These are phyloP conservation scores for Gambusia yucatana DNA, from an alignment of 2,797 vertebrate species.

Conservation along the genomic window DNA sequence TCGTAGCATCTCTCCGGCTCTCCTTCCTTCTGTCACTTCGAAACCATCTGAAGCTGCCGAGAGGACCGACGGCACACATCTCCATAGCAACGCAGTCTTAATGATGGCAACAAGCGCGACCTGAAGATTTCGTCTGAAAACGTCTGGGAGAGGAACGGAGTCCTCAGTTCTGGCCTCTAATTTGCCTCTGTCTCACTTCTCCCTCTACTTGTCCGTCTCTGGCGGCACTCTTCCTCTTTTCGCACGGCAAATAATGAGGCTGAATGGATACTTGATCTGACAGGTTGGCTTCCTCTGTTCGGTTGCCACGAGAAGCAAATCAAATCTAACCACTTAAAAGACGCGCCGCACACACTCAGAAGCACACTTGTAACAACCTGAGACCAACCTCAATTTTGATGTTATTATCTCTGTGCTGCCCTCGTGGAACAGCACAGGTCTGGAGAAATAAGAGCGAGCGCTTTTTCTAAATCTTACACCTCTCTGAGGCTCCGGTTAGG, in stretches of 20 bases:
- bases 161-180: constrained; percentile 73
- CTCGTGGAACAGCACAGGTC: constrained; percentile 48
- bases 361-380: neutral
- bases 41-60: constrained; percentile 66
- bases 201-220: constrained; percentile 63
- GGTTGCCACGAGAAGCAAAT: constrained; percentile 37
- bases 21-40: constrained; percentile 55
- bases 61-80: constrained; percentile 66
- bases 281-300: constrained; percentile 57
- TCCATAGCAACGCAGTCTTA: constrained; percentile 78
- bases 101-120: constrained; percentile 78
- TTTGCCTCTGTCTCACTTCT: constrained; percentile 67
- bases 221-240: constrained; percentile 52
- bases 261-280: constrained; percentile 66
- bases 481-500: neutral
- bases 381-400: constrained; percentile 26
- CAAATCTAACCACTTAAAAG: constrained; percentile 40
- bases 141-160: constrained; percentile 67
- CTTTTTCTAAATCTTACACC: constrained; percentile 29
- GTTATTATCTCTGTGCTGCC: constrained; percentile 30
- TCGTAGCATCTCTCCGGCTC: constrained; percentile 29
- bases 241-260: constrained; percentile 58
- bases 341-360: constrained; percentile 17
- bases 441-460: constrained; percentile 17
- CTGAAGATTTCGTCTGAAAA: constrained; percentile 73